Base-by-base conservation (phyloP, 2,797 vertebrate species). In the Sebastes melanostomus region DNA sequence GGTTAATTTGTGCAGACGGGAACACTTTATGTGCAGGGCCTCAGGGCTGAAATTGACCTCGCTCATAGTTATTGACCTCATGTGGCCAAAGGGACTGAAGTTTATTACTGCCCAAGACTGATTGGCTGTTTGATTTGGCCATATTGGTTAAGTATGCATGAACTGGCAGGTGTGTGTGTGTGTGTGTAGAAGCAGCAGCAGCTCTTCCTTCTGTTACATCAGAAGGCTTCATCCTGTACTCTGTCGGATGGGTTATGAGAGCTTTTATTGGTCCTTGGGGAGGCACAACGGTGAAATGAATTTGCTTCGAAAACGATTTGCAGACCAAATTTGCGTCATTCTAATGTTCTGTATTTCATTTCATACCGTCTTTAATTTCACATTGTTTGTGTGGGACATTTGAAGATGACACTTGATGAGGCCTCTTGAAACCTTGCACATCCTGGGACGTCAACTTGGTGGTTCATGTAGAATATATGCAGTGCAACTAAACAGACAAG, bases 91-190 rank as follows among this genome's bases (percentile, higher is more conserved):
- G 10, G 12, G 66, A 61, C 68, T 59, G 54, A 38, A 14, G 6
- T 74, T 83, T 79, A 84, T 81, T 36, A 73, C 27, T 27, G 30
- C 14, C 29, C 6, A 59, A 63, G 56, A 65, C 52, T 76, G 67
- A 85, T 58, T 52, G 73, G 62, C 74, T 56, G 58, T 72, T 66
- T 58, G 42, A 78, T 74, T 68, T 24, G 55, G 72, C 75, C 84
- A 73, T 80, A 78, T 85, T 86, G 83, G 72, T 59, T 74, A 54
- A 68, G 52, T 75, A 67, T 80, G 79, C 83, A 61, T 86, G 86
- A 65, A 65, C 0, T 3, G 8, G 30, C 59, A 14, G n/a, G 46
- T 50, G 72, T 60, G 75, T 75, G 71, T 69, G 20, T 22, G 42
- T 32, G 25, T 58, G 18, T 34, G 10, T 11, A 2, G 10, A 0